phyloP scores from a whole-genome alignment of 2,113 vertebrate genomes.

The Sterrhoptilus dennistouni region DNA sequence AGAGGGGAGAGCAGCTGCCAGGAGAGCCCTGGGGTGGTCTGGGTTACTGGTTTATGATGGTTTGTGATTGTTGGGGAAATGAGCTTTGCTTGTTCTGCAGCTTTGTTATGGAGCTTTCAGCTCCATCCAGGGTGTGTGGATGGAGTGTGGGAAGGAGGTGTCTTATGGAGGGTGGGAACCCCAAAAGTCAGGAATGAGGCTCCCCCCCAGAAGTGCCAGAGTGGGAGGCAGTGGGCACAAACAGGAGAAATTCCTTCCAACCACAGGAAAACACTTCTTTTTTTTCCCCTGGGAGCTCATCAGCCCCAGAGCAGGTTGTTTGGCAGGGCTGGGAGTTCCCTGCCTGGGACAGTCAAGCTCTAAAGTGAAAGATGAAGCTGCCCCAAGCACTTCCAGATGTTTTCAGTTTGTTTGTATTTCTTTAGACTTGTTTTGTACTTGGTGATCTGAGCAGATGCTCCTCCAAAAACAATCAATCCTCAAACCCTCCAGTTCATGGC shows the following conservation, averaged over 20 bases:
- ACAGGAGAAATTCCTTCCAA: fast-evolving
- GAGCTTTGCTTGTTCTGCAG: too few relatives aligned
- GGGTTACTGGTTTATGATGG: fast-evolving
- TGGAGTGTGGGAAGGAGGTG: too few relatives aligned
- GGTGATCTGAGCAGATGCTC: not conserved
- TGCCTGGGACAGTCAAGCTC: not conserved
- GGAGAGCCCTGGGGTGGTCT: not conserved
- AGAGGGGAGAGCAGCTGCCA: not conserved
- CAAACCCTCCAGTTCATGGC: not conserved
- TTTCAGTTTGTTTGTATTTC: not conserved
- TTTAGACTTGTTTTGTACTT: not conserved
- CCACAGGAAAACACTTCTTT: not conserved
- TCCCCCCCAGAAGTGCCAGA: too few relatives aligned
- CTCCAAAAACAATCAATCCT: not conserved
- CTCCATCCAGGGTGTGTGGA: too few relatives aligned
- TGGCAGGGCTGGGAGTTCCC: not conserved
- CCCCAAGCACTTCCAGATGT: not conserved
- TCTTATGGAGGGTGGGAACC: too few relatives aligned
- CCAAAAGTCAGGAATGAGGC: too few relatives aligned
- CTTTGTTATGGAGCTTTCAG: too few relatives aligned
- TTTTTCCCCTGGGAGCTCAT: not conserved
- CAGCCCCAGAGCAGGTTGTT: not conserved
- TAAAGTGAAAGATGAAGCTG: not conserved
- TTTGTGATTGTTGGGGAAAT: not conserved
- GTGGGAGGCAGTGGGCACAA: not conserved